Percentiles rank a stretch among this genome's conserved stretches.
phyloP scores from a whole-genome alignment of 1,140 invertebrate genomes.

The Drosophila micromelanica region DNA sequence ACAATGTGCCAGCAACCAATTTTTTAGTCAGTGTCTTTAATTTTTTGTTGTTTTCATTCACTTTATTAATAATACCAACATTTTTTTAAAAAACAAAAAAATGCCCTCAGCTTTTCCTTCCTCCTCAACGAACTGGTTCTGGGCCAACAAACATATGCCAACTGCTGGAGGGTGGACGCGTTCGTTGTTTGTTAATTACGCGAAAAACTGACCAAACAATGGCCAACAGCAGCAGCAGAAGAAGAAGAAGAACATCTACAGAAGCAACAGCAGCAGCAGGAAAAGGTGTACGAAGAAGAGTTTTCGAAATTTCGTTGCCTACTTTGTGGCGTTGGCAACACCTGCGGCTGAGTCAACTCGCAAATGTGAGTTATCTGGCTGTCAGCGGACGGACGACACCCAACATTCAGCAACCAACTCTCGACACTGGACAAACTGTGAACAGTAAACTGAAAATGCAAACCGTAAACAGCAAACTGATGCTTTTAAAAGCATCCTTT shows the following conservation, averaged over 20 bases:
- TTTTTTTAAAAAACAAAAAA: too few species aligned
- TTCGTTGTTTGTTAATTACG: slow-evolving; percentile 46
- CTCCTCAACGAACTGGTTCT: not conserved
- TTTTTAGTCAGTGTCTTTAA: slow-evolving; percentile 19
- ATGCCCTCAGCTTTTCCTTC: not conserved
- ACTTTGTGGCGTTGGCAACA: slow-evolving; percentile 34
- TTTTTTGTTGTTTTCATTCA: slow-evolving; percentile 13
- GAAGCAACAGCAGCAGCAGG: not conserved
- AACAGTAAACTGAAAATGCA: slow-evolving; percentile 2
- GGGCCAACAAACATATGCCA: not conserved
- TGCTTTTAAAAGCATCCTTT: not conserved
- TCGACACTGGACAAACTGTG: slow-evolving; percentile 2
- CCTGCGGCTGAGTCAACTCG: slow-evolving; percentile 33
- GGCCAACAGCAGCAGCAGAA: not conserved
- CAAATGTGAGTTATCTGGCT: slow-evolving; percentile 44
- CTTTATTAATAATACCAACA: slow-evolving; percentile 39
- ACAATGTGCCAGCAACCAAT: slow-evolving; percentile 31
- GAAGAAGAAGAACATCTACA: slow-evolving; percentile 6
- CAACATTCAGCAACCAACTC: not conserved
- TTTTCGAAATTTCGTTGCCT: slow-evolving; percentile 23
- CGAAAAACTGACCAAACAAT: slow-evolving; percentile 34
- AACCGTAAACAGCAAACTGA: slow-evolving; percentile 7
- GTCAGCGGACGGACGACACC: slow-evolving; percentile 1
- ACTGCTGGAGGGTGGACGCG: slow-evolving; percentile 2
- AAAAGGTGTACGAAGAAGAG: too few species aligned